Base-by-base conservation (phyloP, 1,140 invertebrate genomes). In the Zaprionus vittiger region DNA sequence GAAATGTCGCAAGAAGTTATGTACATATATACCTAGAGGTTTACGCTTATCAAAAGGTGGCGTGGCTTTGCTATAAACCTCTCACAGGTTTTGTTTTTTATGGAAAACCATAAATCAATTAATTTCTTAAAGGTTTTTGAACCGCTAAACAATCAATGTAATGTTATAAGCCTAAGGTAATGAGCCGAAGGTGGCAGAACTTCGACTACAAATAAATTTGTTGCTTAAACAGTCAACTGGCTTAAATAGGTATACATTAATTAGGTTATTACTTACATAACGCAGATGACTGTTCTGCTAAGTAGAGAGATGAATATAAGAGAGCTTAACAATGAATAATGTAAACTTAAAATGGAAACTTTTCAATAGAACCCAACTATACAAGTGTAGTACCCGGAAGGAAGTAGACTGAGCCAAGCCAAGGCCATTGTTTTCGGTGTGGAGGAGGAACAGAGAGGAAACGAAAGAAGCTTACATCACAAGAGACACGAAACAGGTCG, bases 391-490 rank as follows among this genome's bases (percentile, higher is more conserved):
- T 63, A 62, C 41, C 24, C 67, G 61, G 61, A 75, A 75, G 73
- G 73, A 75, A 64, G 44, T 64, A 34, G 73, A 54, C 67, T 74
- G 47, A 74, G 65, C 28, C 26, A 55, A 55, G 38, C 66, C 73
- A 64, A 63, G 60, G 57, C 15, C 68, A 52, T 71, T 64, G 54
- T 65, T 63, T 72, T 4, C 5, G 7, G 20, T 6, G 2, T 5
- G 38, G 41, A 28, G 24, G 31, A 34, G 52, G 47, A 41, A 77
- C 72, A 17, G 41, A 44, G 41, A 7, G 6, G 15, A 28, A 44
- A 24, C 37, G 24, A 15, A 2, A 57, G 31, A 54, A 54, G 52
- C 55, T 59, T 68, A 68, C 55, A 59, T 22, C 65, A 59, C 38
- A 22, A 11, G 26, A 34, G 17, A 14, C 14, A 22, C 64, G 22